Conservation (phyloP, 1,140 invertebrate genomes). For the Sminthurinus signatus region DNA sequence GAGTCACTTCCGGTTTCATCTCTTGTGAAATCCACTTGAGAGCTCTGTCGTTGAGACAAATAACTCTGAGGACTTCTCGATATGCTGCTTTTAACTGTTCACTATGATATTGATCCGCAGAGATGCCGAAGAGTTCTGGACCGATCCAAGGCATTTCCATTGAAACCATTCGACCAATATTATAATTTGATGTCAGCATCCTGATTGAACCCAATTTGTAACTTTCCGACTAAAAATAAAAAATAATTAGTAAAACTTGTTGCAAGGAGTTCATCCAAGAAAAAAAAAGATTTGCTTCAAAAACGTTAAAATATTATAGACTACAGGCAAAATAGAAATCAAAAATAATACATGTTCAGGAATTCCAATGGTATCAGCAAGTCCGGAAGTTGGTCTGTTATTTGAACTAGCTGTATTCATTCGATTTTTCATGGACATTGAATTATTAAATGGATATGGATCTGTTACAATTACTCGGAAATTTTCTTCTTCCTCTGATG, state of each 20-base stretch:
- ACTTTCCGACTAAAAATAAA: neutral
- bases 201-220: slow-evolving; percentile 4
- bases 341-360: neutral
- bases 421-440: too few species aligned
- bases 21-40: neutral
- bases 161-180: slow-evolving; percentile 1
- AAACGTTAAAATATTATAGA: too few species aligned
- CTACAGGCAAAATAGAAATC: too few species aligned
- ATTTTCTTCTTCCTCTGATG: neutral
- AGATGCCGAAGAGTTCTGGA: slow-evolving; percentile 13
- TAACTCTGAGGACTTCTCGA: slow-evolving; percentile 9
- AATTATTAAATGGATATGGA: neutral
- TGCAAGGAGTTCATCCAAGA: too few species aligned
- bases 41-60: neutral
- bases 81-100: slow-evolving; percentile 1
- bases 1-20: slow-evolving; percentile 13
- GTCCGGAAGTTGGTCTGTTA: neutral
- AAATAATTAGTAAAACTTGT: neutral
- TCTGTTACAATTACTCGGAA: neutral
- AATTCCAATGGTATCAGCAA: slow-evolving; percentile 1
- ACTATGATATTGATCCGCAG: slow-evolving; percentile 1
- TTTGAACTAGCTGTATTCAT: too few species aligned
- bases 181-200: neutral
- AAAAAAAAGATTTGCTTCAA: too few species aligned
- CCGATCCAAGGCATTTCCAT: slow-evolving; percentile 7